phyloP scores from a whole-genome alignment of 2,113 vertebrate species.

The Percopsis transmontana region DNA sequence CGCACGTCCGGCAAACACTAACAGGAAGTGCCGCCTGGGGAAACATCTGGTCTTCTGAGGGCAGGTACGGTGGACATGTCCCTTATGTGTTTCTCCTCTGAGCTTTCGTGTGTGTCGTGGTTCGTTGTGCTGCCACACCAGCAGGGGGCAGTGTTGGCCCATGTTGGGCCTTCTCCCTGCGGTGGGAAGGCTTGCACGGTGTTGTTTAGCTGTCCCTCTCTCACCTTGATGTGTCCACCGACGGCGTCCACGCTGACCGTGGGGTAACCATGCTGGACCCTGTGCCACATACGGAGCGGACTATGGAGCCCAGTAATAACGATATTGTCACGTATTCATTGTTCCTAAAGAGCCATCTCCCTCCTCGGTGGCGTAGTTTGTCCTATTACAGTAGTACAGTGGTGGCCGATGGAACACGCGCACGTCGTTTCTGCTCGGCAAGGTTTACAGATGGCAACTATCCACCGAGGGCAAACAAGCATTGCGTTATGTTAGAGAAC shows the following conservation, averaged over 20 bases:
- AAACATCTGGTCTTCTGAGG: neutral
- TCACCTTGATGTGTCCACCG: too few species aligned
- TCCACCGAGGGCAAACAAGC: neutral
- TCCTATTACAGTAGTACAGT: constrained; percentile 23
- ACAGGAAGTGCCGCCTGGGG: neutral
- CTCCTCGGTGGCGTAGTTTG: too few species aligned
- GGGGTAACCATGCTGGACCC: too few species aligned
- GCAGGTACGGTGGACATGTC: neutral
- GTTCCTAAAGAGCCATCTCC: too few species aligned
- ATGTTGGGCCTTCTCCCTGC: constrained; percentile 54
- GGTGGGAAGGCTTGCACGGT: too few species aligned
- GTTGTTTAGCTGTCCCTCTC: too few species aligned
- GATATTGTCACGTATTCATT: too few species aligned
- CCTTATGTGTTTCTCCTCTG: constrained; percentile 20
- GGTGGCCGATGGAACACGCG: constrained; percentile 21
- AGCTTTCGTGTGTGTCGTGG: constrained; percentile 20
- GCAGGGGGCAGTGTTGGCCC: constrained; percentile 44
- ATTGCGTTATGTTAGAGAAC: too few species aligned
- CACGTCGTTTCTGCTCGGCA: neutral
- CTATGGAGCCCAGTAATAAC: too few species aligned
- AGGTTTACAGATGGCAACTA: constrained; percentile 32
- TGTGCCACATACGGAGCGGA: too few species aligned
- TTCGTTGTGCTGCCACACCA: constrained; percentile 48
- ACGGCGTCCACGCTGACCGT: too few species aligned
- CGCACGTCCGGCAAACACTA: neutral